Percentiles rank a stretch among this genome's conserved stretches.
phyloP scores from a whole-genome alignment of 2,888 invertebrate genomes.

The Macaria notata region DNA sequence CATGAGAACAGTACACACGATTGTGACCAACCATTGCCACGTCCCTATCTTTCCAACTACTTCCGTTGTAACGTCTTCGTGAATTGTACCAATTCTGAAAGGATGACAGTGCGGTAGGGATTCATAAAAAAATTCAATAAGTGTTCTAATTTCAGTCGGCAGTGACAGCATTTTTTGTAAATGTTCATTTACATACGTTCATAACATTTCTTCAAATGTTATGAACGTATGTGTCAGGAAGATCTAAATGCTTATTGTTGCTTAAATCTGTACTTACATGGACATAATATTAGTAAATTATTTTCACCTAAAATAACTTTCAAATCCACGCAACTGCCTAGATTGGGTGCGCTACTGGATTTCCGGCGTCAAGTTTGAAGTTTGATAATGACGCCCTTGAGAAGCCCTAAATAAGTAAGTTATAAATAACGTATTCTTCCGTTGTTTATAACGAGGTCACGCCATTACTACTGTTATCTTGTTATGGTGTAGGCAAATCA shows the following conservation, averaged over 20 bases:
- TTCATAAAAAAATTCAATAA: too few species aligned
- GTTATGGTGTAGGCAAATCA: slow-evolving; percentile 2
- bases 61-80: slow-evolving; percentile 73
- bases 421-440: slow-evolving; percentile 3
- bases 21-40: slow-evolving; percentile 72
- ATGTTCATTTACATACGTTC: too few species aligned
- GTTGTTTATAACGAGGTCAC: background rate
- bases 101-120: background rate
- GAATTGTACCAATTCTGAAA: slow-evolving; percentile 68
- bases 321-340: slow-evolving; percentile 16
- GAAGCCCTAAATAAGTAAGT: background rate
- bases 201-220: too few species aligned
- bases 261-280: slow-evolving; percentile 37
- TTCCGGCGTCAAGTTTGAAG: slow-evolving; percentile 31
- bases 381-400: slow-evolving; percentile 16
- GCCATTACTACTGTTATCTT: slow-evolving; percentile 1
- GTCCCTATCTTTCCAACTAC: slow-evolving; percentile 65
- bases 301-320: slow-evolving; percentile 15
- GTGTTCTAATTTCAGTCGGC: background rate
- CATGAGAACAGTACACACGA: slow-evolving; percentile 53
- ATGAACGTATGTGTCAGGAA: too few species aligned
- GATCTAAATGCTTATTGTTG: too few species aligned
- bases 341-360: slow-evolving; percentile 29
- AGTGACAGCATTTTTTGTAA: too few species aligned
- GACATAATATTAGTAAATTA: slow-evolving; percentile 33